phyloP scores from a whole-genome alignment of 2,113 vertebrate genomes.

The Thinocorus orbignyianus region DNA sequence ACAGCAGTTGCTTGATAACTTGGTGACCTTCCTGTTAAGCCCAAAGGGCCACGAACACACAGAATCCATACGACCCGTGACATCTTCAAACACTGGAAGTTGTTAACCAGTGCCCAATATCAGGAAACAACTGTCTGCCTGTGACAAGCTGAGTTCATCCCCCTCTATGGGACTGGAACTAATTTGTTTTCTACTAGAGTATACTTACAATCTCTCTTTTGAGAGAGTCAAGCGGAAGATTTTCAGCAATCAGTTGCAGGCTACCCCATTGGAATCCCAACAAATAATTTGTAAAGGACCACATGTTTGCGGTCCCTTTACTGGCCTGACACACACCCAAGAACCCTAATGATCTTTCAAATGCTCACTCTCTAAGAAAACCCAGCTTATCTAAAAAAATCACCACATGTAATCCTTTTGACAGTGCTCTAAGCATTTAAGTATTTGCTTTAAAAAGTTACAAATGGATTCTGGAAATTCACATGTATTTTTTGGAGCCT shows the following conservation, averaged over 20 bases:
- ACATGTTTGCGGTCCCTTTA: neutral
- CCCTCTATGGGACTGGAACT: neutral
- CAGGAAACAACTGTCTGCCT: slow-evolving; percentile 60
- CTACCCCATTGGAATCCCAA: neutral
- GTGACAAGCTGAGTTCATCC: slow-evolving; percentile 1
- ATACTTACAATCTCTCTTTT: neutral
- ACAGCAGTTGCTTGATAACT: slow-evolving; percentile 33
- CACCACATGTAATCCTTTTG: neutral
- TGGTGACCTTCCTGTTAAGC: slow-evolving; percentile 60
- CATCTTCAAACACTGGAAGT: slow-evolving; percentile 23
- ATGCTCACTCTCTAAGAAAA: neutral
- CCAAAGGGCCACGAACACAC: slow-evolving; percentile 1
- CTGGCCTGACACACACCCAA: neutral
- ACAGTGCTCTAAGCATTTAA: neutral
- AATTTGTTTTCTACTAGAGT: neutral
- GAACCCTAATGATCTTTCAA: neutral
- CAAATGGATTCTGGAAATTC: neutral
- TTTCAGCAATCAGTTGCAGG: neutral
- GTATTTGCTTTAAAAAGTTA: neutral
- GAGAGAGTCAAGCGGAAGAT: neutral
- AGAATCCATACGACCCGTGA: slow-evolving; percentile 34
- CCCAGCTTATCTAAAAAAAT: neutral
- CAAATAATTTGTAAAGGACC: neutral
- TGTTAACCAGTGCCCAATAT: slow-evolving; percentile 19
- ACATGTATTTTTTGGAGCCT: neutral